Conservation (phyloP, 30 jellyfish, hydroid and myxozoan genomes). For the Aurelia sp. region DNA sequence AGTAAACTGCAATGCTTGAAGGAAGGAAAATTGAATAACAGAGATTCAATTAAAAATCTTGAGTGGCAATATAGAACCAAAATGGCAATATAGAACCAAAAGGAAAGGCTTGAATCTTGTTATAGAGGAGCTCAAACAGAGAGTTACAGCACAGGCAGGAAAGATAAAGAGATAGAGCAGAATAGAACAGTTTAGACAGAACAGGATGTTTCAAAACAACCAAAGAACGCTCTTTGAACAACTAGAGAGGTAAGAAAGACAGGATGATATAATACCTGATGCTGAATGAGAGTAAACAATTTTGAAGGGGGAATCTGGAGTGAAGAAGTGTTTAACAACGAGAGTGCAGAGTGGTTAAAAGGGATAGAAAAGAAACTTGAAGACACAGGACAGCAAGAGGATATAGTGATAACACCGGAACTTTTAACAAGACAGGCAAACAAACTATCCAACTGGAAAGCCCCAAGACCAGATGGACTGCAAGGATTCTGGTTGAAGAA, state of each 20-base stretch:
- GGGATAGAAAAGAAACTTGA: neutral
- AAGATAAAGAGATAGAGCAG: conserved; percentile 28
- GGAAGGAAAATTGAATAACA: conserved; percentile 7
- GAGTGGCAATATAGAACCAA: too few species aligned
- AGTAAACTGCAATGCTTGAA: conserved; percentile 16
- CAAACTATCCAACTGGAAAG: conserved; percentile 19
- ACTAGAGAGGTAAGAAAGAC: conserved; percentile 20
- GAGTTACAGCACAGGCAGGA: conserved; percentile 27
- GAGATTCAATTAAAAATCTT: neutral
- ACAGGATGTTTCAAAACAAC: conserved; percentile 18
- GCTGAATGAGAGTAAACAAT: conserved; percentile 30
- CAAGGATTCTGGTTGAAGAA: conserved; percentile 35
- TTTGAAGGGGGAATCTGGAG: conserved; percentile 41
- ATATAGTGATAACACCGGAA: conserved; percentile 1
- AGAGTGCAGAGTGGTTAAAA: conserved; percentile 36
- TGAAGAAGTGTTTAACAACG: conserved; percentile 21
- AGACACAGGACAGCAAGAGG: conserved; percentile 12
- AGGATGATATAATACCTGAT: conserved; percentile 19
- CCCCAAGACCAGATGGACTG: conserved; percentile 31
- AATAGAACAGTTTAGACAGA: conserved; percentile 16
- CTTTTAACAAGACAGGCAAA: conserved; percentile 1
- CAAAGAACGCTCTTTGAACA: conserved; percentile 20
- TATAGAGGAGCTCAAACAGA: conserved; percentile 50
- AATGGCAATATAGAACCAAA: too few species aligned
- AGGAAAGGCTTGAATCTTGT: neutral